phyloP scores from a whole-genome alignment of 2,113 vertebrate genomes.

The Varanus komodoensis region DNA sequence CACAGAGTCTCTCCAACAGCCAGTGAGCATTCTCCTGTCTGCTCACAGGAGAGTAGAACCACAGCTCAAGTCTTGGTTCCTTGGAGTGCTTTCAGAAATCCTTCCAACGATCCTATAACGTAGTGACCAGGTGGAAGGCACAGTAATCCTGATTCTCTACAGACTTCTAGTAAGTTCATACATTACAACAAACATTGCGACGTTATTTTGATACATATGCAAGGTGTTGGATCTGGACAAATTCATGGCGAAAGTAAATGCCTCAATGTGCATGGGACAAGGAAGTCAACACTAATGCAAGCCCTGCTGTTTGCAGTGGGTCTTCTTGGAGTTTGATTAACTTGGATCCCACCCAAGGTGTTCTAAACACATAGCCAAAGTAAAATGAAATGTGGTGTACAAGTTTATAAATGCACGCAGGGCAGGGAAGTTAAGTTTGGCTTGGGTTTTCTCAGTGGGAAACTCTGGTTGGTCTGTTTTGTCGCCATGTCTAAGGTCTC shows the following conservation, averaged over 20 bases:
- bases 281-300: background rate
- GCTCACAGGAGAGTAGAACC: too few relatives aligned
- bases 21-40: too few relatives aligned
- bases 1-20: too few relatives aligned
- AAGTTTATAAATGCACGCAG: too few relatives aligned
- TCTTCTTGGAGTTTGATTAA: background rate
- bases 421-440: background rate
- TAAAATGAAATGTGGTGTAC: background rate
- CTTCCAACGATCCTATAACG: too few relatives aligned
- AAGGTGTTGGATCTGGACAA: background rate
- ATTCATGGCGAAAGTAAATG: background rate
- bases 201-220: background rate
- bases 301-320: background rate
- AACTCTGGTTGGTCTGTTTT: background rate
- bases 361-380: background rate
- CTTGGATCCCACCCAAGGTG: background rate
- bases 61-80: too few relatives aligned
- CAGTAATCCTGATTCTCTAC: too few relatives aligned
- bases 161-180: too few relatives aligned
- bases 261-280: background rate
- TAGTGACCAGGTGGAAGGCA: too few relatives aligned
- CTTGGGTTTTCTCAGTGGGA: background rate
- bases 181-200: background rate
- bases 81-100: too few relatives aligned
- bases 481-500: background rate